Evolutionary conservation across 2,888 invertebrate species (phyloP).

Genomic region (Caenorhabditis sinica): DNA sequence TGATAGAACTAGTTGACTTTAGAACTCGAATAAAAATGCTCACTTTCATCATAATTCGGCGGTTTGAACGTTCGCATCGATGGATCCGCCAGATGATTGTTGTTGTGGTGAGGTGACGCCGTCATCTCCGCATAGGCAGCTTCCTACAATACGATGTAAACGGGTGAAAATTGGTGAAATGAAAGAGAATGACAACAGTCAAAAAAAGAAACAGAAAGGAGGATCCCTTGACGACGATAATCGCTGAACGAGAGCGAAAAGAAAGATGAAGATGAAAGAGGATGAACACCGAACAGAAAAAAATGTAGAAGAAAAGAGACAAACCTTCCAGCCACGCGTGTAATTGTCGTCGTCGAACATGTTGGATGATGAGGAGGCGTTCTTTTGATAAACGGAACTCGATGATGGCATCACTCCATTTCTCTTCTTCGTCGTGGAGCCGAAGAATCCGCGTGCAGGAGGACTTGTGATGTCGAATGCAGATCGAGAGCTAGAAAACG

Average conservation of each 20-base stretch:
- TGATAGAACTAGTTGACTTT: too few species aligned
- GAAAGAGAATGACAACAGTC: slow-evolving; percentile 21
- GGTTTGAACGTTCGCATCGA: slow-evolving; percentile 72
- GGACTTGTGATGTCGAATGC: slow-evolving; percentile 69
- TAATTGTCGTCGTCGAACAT: slow-evolving; percentile 69
- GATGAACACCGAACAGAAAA: slow-evolving; percentile 9
- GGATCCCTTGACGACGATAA: slow-evolving; percentile 48
- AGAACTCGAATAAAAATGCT: slow-evolving; percentile 11
- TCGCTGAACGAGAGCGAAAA: slow-evolving; percentile 53
- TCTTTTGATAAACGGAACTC: slow-evolving; percentile 30
- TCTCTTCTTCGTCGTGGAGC: slow-evolving; percentile 49
- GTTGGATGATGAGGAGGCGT: slow-evolving; percentile 44
- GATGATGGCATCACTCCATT: slow-evolving; percentile 32
- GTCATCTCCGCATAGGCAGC: slow-evolving; percentile 50
- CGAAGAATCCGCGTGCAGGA: slow-evolving; percentile 56
- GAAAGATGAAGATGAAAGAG: slow-evolving; percentile 25
- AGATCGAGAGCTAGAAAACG: slow-evolving; percentile 68
- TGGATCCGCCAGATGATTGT: slow-evolving; percentile 53
- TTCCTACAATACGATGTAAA: slow-evolving; percentile 43
- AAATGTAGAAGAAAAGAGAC: slow-evolving; percentile 24
- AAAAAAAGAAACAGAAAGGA: slow-evolving; percentile 22
- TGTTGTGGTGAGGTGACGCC: slow-evolving; percentile 44
- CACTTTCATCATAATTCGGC: slow-evolving; percentile 63
- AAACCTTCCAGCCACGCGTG: slow-evolving; percentile 68
- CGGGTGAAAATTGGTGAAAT: slow-evolving; percentile 13